A percentile compares a stretch with the other conserved stretches of the same genome.
Conservation (phyloP, 2,113 vertebrate species). For the Chionomys nivalis region DNA sequence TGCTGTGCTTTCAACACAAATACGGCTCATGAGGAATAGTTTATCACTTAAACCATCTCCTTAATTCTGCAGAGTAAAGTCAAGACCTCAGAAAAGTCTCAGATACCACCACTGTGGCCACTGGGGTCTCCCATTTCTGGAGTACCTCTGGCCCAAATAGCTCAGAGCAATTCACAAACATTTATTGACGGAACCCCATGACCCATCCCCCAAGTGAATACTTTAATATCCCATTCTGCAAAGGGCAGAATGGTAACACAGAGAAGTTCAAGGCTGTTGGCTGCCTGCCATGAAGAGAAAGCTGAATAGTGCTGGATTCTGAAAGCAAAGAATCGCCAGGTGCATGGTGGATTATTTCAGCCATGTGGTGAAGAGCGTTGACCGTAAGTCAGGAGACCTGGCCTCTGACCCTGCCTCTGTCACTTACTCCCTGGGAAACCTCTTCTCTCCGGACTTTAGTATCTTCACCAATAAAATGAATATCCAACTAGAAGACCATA, state of each 20-base stretch:
- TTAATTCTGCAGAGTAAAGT: conserved; percentile 77
- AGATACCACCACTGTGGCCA: conserved; percentile 60
- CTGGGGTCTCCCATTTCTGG: conserved; percentile 71
- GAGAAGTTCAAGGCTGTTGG: conserved; percentile 74
- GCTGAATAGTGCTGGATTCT: conserved; percentile 50
- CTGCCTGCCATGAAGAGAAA: conserved; percentile 72
- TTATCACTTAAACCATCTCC: conserved; percentile 79
- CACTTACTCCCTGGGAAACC: not conserved
- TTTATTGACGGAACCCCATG: conserved; percentile 71
- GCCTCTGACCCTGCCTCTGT: conserved; percentile 16
- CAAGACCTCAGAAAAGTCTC: conserved; percentile 75
- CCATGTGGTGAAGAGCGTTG: conserved; percentile 11
- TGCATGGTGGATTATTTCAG: conserved; percentile 63
- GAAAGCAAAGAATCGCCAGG: conserved; percentile 74
- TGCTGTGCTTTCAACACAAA: conserved; percentile 79
- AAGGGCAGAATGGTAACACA: conserved; percentile 75
- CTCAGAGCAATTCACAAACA: conserved; percentile 78
- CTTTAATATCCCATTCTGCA: conserved; percentile 75
- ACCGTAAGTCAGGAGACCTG: conserved; percentile 30
- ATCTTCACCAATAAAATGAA: not conserved
- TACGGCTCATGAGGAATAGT: conserved; percentile 77
- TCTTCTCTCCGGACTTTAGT: not conserved
- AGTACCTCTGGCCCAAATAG: conserved; percentile 71
- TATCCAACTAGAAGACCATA: not conserved
- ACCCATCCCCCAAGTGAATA: conserved; percentile 69